phyloP scores from a whole-genome alignment of 2,113 vertebrate species.

The Notarius quadriscutis region DNA sequence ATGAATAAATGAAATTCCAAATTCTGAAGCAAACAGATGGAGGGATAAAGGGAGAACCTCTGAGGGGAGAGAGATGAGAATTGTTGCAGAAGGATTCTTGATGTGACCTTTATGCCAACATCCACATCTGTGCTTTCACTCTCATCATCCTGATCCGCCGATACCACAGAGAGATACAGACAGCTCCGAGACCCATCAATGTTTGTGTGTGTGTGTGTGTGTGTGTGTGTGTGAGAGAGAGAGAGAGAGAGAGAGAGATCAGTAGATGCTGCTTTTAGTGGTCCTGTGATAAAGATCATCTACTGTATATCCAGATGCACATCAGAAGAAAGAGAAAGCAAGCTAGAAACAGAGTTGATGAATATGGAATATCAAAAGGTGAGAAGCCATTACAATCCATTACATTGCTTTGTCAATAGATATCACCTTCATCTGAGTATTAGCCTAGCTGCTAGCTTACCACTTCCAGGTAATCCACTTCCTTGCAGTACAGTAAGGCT shows the following conservation, averaged over 20 bases:
- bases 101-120: slow-evolving; percentile 46
- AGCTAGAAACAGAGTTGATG: background rate
- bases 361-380: background rate
- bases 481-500: background rate
- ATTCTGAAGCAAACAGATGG: background rate
- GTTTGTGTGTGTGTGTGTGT: slow-evolving; percentile 31
- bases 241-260: slow-evolving; percentile 27
- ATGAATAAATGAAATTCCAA: background rate
- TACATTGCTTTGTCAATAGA: background rate
- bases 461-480: background rate
- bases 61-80: background rate
- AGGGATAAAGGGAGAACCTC: background rate
- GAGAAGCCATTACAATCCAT: background rate
- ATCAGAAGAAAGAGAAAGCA: slow-evolving; percentile 28
- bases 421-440: background rate
- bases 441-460: background rate
- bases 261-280: slow-evolving; percentile 27
- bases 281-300: slow-evolving; percentile 37
- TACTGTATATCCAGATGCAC: slow-evolving; percentile 25
- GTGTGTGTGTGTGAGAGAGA: slow-evolving; percentile 40
- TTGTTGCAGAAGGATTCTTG: slow-evolving; percentile 27
- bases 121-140: slow-evolving; percentile 23
- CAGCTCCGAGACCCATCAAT: slow-evolving; percentile 37
- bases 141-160: slow-evolving; percentile 37
- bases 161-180: slow-evolving; percentile 35